phyloP scores from a whole-genome alignment of 2,888 invertebrate genomes.

The Erynnis tages region DNA sequence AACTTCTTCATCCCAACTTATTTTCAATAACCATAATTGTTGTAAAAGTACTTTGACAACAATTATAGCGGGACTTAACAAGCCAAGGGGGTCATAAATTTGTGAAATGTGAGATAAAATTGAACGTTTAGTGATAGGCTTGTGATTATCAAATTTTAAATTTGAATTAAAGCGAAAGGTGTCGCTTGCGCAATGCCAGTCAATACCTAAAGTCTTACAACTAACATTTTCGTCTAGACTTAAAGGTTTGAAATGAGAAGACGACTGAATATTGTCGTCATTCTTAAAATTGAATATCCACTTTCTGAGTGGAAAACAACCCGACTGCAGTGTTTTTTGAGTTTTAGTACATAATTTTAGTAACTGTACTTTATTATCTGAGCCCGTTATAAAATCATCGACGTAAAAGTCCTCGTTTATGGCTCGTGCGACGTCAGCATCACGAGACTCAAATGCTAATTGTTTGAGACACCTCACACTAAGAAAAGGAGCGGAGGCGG shows the following conservation, averaged over 20 bases:
- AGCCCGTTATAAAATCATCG: slow-evolving; percentile 36
- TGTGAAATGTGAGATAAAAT: slow-evolving; percentile 32
- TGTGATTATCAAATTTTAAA: slow-evolving; percentile 17
- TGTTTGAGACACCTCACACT: slow-evolving; percentile 39
- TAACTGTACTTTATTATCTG: slow-evolving; percentile 18
- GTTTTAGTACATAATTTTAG: neutral
- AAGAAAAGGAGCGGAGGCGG: slow-evolving; percentile 35
- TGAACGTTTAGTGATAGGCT: slow-evolving; percentile 18
- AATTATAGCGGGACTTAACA: slow-evolving; percentile 29
- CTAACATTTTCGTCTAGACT: slow-evolving; percentile 10
- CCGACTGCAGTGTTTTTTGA: slow-evolving; percentile 7
- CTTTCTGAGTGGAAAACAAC: slow-evolving; percentile 21
- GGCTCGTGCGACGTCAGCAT: slow-evolving; percentile 31
- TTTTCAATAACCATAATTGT: slow-evolving; percentile 28
- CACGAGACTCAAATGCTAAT: slow-evolving; percentile 38
- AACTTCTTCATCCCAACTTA: slow-evolving; percentile 25
- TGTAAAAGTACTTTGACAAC: slow-evolving; percentile 28
- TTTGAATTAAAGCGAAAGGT: slow-evolving; percentile 21
- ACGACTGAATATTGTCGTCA: neutral
- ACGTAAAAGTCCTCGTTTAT: slow-evolving; percentile 36
- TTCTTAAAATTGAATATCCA: slow-evolving; percentile 14
- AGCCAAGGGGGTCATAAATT: slow-evolving; percentile 36
- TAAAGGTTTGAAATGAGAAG: neutral
- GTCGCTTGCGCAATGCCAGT: slow-evolving; percentile 18
- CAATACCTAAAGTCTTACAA: slow-evolving; percentile 28